Conservation (phyloP, 2,797 vertebrate genomes). For the Telmatherina bonti region DNA sequence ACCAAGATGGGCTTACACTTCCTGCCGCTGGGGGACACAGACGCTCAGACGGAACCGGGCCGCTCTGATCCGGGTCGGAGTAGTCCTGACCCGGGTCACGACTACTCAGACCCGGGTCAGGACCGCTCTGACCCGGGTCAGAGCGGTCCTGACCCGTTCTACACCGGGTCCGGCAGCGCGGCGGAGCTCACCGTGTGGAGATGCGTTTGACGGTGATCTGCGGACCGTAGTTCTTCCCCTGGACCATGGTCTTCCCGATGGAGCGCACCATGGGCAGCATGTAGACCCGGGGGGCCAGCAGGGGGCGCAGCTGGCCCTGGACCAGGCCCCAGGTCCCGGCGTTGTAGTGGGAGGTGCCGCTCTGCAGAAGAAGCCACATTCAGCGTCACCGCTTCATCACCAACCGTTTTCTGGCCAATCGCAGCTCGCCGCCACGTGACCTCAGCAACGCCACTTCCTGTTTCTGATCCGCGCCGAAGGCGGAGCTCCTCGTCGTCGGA, state of each 20-base stretch:
- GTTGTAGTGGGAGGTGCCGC: constrained; percentile 84
- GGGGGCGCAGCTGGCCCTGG: constrained; percentile 85
- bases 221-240: constrained; percentile 88
- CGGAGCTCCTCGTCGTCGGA: no score
- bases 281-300: constrained; percentile 86
- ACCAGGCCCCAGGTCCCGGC: constrained; percentile 84
- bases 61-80: not conserved
- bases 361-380: constrained; percentile 63
- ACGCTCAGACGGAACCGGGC: not conserved
- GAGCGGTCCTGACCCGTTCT: no score
- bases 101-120: no score
- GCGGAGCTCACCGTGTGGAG: constrained; percentile 80
- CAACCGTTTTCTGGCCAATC: no score
- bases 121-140: no score
- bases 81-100: no score
- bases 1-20: constrained; percentile 88
- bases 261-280: constrained; percentile 86
- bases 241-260: constrained; percentile 88
- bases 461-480: no score
- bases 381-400: no score
- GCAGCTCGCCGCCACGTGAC: no score
- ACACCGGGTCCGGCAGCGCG: not conserved
- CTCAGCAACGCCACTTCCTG: no score
- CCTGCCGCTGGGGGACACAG: constrained; percentile 72
- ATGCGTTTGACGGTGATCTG: constrained; percentile 88